These are phyloP conservation scores for Perizoma affinitatum DNA, from an alignment of 2,888 invertebrate species.

Conservation along the genomic window DNA sequence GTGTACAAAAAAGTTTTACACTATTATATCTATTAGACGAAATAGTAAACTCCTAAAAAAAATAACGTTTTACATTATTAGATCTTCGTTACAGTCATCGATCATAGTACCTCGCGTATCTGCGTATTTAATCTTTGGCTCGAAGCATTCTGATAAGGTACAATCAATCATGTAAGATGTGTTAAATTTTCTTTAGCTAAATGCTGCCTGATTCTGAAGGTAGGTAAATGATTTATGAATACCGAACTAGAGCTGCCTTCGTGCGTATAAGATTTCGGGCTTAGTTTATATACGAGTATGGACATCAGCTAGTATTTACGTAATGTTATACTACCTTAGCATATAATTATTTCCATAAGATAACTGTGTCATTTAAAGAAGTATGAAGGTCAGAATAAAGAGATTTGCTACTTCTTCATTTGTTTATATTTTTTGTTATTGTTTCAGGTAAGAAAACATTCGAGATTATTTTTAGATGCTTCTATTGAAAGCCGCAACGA, in stretches of 20 bases:
- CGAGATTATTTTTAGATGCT: not conserved
- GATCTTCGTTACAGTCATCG: conserved; percentile 26
- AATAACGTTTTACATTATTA: no score
- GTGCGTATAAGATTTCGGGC: conserved; percentile 1
- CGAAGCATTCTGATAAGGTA: conserved; percentile 41
- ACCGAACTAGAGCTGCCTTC: conserved; percentile 1
- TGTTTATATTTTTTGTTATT: conserved; percentile 1
- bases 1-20: no score
- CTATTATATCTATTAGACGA: no score
- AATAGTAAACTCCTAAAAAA: no score
- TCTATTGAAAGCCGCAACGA: not conserved
- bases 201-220: conserved; percentile 9
- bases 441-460: conserved; percentile 11
- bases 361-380: no score
- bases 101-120: conserved; percentile 40
- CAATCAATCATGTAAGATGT: conserved; percentile 46
- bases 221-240: conserved; percentile 19
- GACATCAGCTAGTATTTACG: conserved; percentile 3
- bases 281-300: conserved; percentile 3
- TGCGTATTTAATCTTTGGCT: conserved; percentile 46
- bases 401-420: not conserved
- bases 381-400: no score
- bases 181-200: conserved; percentile 29
- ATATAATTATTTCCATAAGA: no score
- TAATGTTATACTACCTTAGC: conserved; percentile 1